Percentiles rank a stretch among this genome's conserved stretches.
Conservation (phyloP, 2,797 vertebrate genomes). For the Cyprinella venusta region DNA sequence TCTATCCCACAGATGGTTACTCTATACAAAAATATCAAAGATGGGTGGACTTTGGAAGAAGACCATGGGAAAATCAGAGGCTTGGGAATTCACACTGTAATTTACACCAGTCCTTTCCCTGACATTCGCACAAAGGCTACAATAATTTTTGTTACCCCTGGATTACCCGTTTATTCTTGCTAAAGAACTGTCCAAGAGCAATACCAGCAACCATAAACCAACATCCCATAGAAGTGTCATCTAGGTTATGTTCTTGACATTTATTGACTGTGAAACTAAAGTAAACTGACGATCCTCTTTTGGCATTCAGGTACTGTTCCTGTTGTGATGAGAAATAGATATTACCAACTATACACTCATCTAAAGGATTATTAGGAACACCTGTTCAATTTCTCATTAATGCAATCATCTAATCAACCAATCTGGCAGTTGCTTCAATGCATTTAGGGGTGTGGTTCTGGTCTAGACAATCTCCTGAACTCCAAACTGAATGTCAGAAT, state of each 20-base stretch:
- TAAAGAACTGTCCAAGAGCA: slow-evolving; percentile 41
- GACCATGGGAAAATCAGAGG: slow-evolving; percentile 42
- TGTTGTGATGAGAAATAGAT: neutral
- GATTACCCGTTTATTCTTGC: slow-evolving; percentile 16
- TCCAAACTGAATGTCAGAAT: too few relatives aligned
- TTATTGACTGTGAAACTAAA: slow-evolving; percentile 25
- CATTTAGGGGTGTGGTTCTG: too few relatives aligned
- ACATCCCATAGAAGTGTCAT: slow-evolving; percentile 39
- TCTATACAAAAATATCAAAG: slow-evolving; percentile 30
- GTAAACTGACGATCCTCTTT: slow-evolving; percentile 13
- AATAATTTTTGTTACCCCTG: slow-evolving; percentile 13
- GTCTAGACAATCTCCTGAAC: too few relatives aligned
- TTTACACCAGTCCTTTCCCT: slow-evolving; percentile 48
- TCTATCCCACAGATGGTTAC: slow-evolving; percentile 37
- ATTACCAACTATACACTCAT: neutral
- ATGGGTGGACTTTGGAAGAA: slow-evolving; percentile 47
- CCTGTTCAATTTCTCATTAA: too few relatives aligned
- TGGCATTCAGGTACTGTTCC: slow-evolving; percentile 20
- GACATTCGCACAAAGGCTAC: slow-evolving; percentile 14
- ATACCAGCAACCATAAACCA: slow-evolving; percentile 30
- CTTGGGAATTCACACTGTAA: slow-evolving; percentile 42
- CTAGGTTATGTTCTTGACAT: slow-evolving; percentile 24
- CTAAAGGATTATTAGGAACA: too few relatives aligned
- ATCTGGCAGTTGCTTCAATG: too few relatives aligned
- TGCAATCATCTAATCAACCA: too few relatives aligned